Conservation (phyloP, 2,888 invertebrate species). For the Sisyra terminalis region DNA sequence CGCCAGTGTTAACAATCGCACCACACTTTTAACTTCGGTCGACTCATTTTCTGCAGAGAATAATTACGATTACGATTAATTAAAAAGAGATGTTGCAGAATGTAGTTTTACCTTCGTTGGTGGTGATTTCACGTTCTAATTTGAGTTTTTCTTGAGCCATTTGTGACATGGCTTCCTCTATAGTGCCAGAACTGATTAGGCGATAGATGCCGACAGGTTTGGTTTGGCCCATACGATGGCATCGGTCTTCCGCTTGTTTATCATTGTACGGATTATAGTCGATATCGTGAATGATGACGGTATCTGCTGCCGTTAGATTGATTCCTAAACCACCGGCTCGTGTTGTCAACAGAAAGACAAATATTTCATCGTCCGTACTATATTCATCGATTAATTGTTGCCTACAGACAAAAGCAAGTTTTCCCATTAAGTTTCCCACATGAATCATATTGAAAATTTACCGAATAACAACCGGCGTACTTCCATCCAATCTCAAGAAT, state of each 20-base stretch:
- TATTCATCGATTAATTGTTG: conserved; percentile 84
- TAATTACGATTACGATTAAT: no score
- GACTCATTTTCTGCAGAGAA: conserved; percentile 46
- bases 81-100: conserved; percentile 1
- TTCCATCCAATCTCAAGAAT: conserved; percentile 77
- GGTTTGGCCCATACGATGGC: conserved; percentile 60
- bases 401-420: conserved; percentile 28
- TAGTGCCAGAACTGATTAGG: conserved; percentile 68
- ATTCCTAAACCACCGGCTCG: conserved; percentile 92
- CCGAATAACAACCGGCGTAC: conserved; percentile 70
- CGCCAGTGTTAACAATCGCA: conserved; percentile 62
- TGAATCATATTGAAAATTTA: conserved; percentile 17
- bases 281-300: conserved; percentile 91
- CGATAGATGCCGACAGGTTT: conserved; percentile 77
- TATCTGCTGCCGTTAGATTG: conserved; percentile 86
- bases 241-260: conserved; percentile 90
- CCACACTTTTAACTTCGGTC: conserved; percentile 61
- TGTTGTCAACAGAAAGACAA: conserved; percentile 83
- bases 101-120: conserved; percentile 30
- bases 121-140: conserved; percentile 74
- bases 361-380: conserved; percentile 61
- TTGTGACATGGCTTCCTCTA: conserved; percentile 85
- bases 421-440: conserved; percentile 2
- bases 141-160: conserved; percentile 83
- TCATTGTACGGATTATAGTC: conserved; percentile 99